Evolutionary conservation across 2,113 vertebrate species (phyloP), one percentile per base, ranked within the genome.

Genomic region (Ivindomyrus marchei): DNA sequence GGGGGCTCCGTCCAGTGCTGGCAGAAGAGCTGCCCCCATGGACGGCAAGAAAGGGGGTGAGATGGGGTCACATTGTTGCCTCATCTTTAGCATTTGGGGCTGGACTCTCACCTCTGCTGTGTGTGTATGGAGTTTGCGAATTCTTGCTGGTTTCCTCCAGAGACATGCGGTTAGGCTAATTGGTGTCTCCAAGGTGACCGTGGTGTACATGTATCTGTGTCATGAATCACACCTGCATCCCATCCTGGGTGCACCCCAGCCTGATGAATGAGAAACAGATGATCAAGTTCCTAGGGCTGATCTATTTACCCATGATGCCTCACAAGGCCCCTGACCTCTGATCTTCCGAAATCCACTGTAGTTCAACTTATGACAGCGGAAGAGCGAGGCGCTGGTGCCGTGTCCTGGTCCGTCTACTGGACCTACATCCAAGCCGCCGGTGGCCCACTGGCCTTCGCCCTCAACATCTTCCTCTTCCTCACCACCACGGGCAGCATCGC

Each of bases 371-470:
- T 97, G 95, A 94, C 95, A 91, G 93, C 93, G 4, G 97, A 97
- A 88, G 96, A 97, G 90, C 96, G 95, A 88, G 94, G 95, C 47
- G 92, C 92, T 2, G 96, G 96, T 4, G 94, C 95, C 0, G 94
- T 97, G 0, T 52, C 95, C 90, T 96, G 95, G 94, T 91, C 93
- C 0, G 94, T 97, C 53, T 97, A 97, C 11, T 56, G 89, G 21
- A 93, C 95, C 89, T 97, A 97, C 93, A 95, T 97, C 93, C 95
- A 93, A 92, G 97, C 97, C 45, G 96, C 96, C 3, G 97, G 97
- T 42, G 96, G 97, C 9, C 90, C 93, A 1, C 1, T 95, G 3
- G 90, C 94, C 89, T 95, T 97, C 91, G 9, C 95, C 91, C 74
- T 95, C 92, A 97, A 96, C 92, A 58, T 94, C 85, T 36, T 97